Evolutionary conservation across 2,797 vertebrate genomes (phyloP), one percentile per base, ranked within the genome.

Genomic region (Vipera latastei): DNA sequence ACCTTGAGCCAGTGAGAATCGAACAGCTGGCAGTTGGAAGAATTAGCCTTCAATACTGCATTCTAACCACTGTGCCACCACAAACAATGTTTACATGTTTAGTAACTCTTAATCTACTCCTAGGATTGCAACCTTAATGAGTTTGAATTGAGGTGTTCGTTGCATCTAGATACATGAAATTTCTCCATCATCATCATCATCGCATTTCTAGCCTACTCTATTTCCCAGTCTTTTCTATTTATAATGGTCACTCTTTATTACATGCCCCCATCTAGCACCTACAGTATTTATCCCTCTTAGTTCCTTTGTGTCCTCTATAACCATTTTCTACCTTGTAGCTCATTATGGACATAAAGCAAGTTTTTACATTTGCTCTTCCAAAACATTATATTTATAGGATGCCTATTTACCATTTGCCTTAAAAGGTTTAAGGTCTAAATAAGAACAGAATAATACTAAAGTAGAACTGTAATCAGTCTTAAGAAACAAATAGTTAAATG

Each of bases 381-480:
- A 59, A 0, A 90, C 28, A 16, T 25, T 38, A n/a, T 59, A 65
- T 53, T n/a, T 16, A 13, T 60, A 32, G 88, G 16, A 86, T 69
- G 13, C 11, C 73, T 92, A 53, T 93, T 61, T 65, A 38, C 38
- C 38, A 38, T 38, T 38, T 38, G 38, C 38, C 38, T 38, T 38
- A 38, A 38, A 57, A 87, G 20, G 55, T 0, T 51, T 83, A 57
- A 87, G n/a, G 55, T 0, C 44, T 83, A 93, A 92, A 86, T 69
- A 93, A 60, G 32, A 87, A 48, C 86, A 8, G 78, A 95, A 86
- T 88, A 90, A 26, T 89, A 91, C 26, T 69, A 88, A 25, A 0
- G 60, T 92, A 78, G 83, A 78, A 78, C 69, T 73, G 16, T 78
- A 78, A 20, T 78, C 69, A 78, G 18, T 78, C 32, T 78, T 78